Evolutionary conservation across 2,797 vertebrate species (phyloP), one percentile per base, ranked within the genome.

Genomic region (Astyanax mexicanus): DNA sequence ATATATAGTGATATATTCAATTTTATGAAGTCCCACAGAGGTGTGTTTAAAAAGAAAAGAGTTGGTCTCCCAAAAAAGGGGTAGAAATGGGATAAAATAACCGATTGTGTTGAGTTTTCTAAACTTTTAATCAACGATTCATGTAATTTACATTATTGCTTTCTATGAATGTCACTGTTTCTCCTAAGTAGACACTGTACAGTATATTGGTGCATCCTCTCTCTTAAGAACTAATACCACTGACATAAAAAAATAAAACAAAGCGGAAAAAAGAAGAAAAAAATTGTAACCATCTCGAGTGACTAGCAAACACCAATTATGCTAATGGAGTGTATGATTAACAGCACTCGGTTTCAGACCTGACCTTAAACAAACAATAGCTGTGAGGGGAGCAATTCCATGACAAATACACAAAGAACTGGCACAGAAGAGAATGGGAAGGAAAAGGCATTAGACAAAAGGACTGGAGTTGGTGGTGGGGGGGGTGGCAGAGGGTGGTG

Each of bases 281-380:
- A 76, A 45, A 75, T 44, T 69, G 32, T 74, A 74, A 74, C 25
- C 44, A 57, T 73, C 42, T 37, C 45, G 62, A 75, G 52, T 37
- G 55, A 27, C 57, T 47, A 51, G 69, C n/a, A 38, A 71, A 19
- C 42, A 27, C 27, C 12, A 44, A 73, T 82, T 81, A 79, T 78
- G 72, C 42, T 44, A 76, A 80, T 72, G 35, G 40, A 10, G 61
- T n/a, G 72, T 35, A 49, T 60, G 76, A 74, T 73, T 76, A 77
- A 78, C 71, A 70, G 64, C 29, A 27, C 29, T 51, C 19, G 35
- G 69, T 81, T 80, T 78, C 40, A 58, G 70, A 75, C 55, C 27
- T 80, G 60, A 62, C 74, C 79, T 81, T 67, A 81, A 80, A 81
- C 47, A 62, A 80, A 78, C 78, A 80, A 81, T 73, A 74, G 47